Base-by-base conservation (phyloP, 2,797 vertebrate species). In the Antennarius maculatus region DNA sequence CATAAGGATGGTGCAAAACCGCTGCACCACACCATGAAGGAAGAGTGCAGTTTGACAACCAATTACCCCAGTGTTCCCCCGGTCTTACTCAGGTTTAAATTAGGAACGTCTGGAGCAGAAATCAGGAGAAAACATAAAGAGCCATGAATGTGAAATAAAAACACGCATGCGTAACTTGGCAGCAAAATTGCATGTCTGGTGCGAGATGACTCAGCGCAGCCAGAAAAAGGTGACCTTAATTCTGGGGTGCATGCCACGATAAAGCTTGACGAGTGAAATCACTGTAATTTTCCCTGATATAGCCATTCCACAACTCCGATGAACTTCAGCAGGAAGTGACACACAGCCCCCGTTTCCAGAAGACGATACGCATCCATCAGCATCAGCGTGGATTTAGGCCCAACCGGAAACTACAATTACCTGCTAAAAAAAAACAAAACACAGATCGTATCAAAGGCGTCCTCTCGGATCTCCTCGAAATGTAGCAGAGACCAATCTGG, bases 281-380 rank as follows among this genome's bases (percentile, higher is more conserved):
- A 78, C 64, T 68, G 85, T 78, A 52, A 86, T 86, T 84, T 84
- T 34, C 23, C n/a, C 42, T 46, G 48, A 72, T 84, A 79, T 71
- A 76, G 66, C 75, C 63, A 75, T 70, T 82, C 67, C 66, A 52
- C 16, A 6, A 45, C 54, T 67, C 27, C 23, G 71, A 56, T 87
- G 76, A 70, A 57, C 72, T 61, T 53, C 56, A 54, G 34, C 12
- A 3, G 50, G 65, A 74, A 73, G 75, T 56, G 76, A 62, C 76
- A 65, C 15, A 45, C 59, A 23, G 67, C 11, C 57, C 54, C 55
- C 23, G 73, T 62, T 53, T 59, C 0, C 6, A 61, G 47, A 42
- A 50, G 63, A 70, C 14, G 29, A 68, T 77, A 74, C 83, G 69
- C 80, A 82, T 74, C 75, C 66, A 56, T 79, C 81, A 76, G 69